Conservation (phyloP, 2,888 invertebrate genomes). For the Scaeva pyrastri region DNA sequence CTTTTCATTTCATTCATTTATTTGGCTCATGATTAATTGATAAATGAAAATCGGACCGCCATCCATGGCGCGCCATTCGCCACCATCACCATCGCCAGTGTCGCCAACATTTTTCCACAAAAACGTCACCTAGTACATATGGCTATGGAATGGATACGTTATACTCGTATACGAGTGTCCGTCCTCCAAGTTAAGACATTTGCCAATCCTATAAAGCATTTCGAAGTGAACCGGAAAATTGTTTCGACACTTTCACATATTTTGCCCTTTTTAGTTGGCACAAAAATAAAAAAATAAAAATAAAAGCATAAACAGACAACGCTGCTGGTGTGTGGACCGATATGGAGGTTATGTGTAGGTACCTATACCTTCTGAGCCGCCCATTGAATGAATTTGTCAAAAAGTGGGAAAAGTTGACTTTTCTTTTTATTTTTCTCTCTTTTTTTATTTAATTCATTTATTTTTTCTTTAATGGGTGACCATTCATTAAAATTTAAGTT, state of each 20-base stretch:
- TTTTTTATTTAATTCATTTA: neutral
- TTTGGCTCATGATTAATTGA: slow-evolving; percentile 57
- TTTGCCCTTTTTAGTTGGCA: slow-evolving; percentile 26
- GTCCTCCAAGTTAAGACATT: slow-evolving; percentile 46
- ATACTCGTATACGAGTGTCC: neutral
- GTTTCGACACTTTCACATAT: slow-evolving; percentile 67
- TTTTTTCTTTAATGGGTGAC: neutral
- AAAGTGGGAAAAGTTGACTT: slow-evolving; percentile 25
- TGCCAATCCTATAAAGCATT: slow-evolving; percentile 23
- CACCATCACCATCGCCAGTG: slow-evolving; percentile 37
- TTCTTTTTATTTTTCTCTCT: too few relatives aligned
- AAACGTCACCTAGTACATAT: neutral
- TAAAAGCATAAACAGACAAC: neutral
- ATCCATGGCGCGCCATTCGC: too few relatives aligned
- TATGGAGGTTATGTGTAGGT: neutral
- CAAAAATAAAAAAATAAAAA: neutral
- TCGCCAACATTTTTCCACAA: slow-evolving; percentile 19
- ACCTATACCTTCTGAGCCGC: slow-evolving; percentile 9
- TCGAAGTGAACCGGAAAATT: slow-evolving; percentile 52
- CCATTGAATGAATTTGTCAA: slow-evolving; percentile 41
- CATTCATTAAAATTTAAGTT: slow-evolving; percentile 11
- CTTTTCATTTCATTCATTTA: slow-evolving; percentile 57
- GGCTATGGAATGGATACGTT: slow-evolving; percentile 8
- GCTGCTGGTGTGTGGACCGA: slow-evolving; percentile 4
- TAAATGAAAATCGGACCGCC: slow-evolving; percentile 59